These are phyloP conservation scores for Porites australiensis DNA, from an alignment of 64 coral and sea anemone genomes.

Conservation along the genomic window DNA sequence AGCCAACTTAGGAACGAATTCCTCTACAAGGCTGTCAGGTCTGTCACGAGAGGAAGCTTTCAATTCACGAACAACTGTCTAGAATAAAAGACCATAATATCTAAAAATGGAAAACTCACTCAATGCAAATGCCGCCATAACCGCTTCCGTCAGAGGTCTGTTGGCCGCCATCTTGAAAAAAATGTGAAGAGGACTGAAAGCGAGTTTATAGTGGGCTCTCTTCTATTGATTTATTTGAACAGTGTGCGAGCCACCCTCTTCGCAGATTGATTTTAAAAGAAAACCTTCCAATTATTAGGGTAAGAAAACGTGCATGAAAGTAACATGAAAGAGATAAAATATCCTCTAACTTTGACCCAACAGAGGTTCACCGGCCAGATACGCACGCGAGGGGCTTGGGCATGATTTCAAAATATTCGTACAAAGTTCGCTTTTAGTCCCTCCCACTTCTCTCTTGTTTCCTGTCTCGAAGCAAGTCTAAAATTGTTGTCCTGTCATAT, in stretches of 20 bases:
- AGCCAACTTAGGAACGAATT: too few relatives aligned
- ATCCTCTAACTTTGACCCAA: background rate
- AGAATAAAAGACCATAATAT: background rate
- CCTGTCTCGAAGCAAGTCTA: background rate
- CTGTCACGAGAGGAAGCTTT: background rate
- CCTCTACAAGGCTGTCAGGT: background rate
- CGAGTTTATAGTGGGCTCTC: background rate
- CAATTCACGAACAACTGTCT: too few relatives aligned
- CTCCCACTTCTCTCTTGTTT: background rate
- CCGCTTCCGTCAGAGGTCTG: conserved; percentile 38
- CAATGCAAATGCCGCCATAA: conserved; percentile 26
- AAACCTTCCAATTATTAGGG: too few relatives aligned
- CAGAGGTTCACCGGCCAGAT: background rate
- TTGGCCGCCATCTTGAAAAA: conserved; percentile 42
- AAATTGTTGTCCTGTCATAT: background rate
- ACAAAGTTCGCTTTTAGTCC: background rate
- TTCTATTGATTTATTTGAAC: too few relatives aligned
- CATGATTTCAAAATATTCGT: background rate
- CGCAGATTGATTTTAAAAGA: too few relatives aligned
- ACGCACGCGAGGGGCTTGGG: background rate
- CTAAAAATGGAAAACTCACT: conserved; percentile 27
- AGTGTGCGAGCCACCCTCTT: too few relatives aligned
- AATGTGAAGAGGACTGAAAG: background rate
- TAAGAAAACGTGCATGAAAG: background rate
- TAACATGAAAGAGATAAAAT: background rate